A percentile compares a stretch with the other conserved stretches of the same genome.
Evolutionary conservation across 2,797 vertebrate species (phyloP).

Genomic region (Chromobotia macracanthus): DNA sequence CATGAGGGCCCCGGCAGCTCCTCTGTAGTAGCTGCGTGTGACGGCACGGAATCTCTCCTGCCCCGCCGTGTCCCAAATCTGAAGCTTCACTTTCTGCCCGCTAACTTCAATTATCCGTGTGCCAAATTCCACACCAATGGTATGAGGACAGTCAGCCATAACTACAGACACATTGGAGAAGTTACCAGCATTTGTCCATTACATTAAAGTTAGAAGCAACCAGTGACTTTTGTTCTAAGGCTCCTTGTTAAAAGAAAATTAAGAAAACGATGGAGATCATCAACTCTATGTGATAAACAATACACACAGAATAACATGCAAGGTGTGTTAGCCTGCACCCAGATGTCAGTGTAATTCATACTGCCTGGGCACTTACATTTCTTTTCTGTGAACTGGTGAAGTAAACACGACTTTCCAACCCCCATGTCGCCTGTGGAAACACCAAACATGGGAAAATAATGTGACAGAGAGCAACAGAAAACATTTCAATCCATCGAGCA

Average conservation of each 20-base stretch:
- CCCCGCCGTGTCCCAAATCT: conserved; percentile 98
- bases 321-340: neutral
- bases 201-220: neutral
- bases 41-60: conserved; percentile 97
- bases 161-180: conserved; percentile 71
- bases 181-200: neutral
- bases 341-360: neutral
- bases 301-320: neutral
- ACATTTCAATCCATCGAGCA: too few relatives aligned
- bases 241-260: too few relatives aligned
- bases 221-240: too few relatives aligned
- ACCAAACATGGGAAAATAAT: neutral
- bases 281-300: neutral
- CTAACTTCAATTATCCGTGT: conserved; percentile 98
- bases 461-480: neutral
- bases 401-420: conserved; percentile 96
- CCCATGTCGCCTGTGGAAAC: conserved; percentile 91
- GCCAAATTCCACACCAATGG: conserved; percentile 97
- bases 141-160: conserved; percentile 99
- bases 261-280: neutral
- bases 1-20: conserved; percentile 96
- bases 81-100: conserved; percentile 97
- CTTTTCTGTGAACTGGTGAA: conserved; percentile 98
- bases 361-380: conserved; percentile 86
- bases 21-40: conserved; percentile 96